A percentile compares a stretch with the other conserved stretches of the same genome.
These are phyloP conservation scores for Pyrgilauda ruficollis DNA, from an alignment of 2,113 vertebrate genomes.

Conservation along the genomic window DNA sequence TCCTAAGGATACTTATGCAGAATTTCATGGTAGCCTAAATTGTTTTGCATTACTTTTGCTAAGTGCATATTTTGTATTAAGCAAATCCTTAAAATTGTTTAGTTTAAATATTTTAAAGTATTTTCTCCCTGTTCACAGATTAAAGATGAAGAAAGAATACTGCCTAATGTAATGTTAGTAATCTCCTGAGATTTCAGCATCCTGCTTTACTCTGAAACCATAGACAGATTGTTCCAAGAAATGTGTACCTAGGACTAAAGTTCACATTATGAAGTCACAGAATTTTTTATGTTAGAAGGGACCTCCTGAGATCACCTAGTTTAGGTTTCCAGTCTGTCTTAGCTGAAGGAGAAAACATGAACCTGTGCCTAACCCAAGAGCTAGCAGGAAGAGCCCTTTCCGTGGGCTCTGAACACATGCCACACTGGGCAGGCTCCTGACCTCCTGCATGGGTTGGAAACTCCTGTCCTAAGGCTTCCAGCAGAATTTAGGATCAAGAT, in stretches of 20 bases:
- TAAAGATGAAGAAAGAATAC: background rate
- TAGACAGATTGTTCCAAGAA: background rate
- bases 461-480: background rate
- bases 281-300: background rate
- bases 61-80: background rate
- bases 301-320: background rate
- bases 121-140: background rate
- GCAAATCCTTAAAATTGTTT: background rate
- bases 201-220: background rate
- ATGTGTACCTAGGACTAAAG: background rate
- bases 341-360: background rate
- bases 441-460: background rate
- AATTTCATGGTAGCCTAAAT: background rate
- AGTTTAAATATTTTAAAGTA: background rate
- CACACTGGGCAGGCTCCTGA: fast-evolving
- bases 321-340: background rate
- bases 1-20: background rate
- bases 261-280: background rate
- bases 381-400: background rate
- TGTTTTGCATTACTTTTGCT: background rate
- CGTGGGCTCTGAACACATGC: background rate
- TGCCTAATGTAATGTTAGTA: background rate
- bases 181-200: background rate
- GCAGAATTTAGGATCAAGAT: background rate
- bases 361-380: background rate